Conservation (phyloP, 2,888 invertebrate genomes). For the Orchesella flavescens region DNA sequence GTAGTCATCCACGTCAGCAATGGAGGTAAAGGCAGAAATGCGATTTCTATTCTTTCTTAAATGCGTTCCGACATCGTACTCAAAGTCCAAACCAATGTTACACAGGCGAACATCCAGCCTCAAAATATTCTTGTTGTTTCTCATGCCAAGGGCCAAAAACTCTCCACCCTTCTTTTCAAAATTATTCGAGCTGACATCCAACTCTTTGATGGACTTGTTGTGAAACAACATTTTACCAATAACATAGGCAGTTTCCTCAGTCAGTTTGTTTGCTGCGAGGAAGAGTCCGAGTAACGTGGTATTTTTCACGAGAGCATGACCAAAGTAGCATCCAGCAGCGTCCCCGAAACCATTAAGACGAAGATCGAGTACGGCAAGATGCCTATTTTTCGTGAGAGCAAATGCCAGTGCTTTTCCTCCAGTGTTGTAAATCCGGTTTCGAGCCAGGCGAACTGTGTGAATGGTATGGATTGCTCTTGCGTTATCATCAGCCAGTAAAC, state of each 20-base stretch:
- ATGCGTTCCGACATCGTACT: slow-evolving; percentile 64
- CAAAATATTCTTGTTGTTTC: slow-evolving; percentile 64
- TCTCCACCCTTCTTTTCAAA: slow-evolving; percentile 69
- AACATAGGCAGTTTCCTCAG: slow-evolving; percentile 61
- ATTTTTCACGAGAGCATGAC: slow-evolving; percentile 67
- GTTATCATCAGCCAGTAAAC: slow-evolving; percentile 63
- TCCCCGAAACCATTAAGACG: slow-evolving; percentile 68
- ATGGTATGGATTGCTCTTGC: slow-evolving; percentile 65
- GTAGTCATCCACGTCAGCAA: slow-evolving; percentile 66
- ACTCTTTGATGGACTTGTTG: slow-evolving; percentile 64
- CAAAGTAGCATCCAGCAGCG: slow-evolving; percentile 67
- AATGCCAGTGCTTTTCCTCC: slow-evolving; percentile 71
- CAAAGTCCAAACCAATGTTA: slow-evolving; percentile 65
- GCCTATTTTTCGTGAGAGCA: slow-evolving; percentile 63
- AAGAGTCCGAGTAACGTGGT: slow-evolving; percentile 53
- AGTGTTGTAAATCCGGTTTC: slow-evolving; percentile 67
- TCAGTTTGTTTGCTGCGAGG: slow-evolving; percentile 68
- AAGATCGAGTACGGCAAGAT: slow-evolving; percentile 64
- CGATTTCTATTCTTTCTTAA: slow-evolving; percentile 66
- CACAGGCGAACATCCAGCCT: slow-evolving; percentile 66
- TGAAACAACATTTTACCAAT: slow-evolving; percentile 70
- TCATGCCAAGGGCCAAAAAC: slow-evolving; percentile 64
- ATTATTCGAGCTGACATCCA: slow-evolving; percentile 70
- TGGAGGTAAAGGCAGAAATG: slow-evolving; percentile 36
- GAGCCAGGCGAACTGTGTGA: slow-evolving; percentile 66